Percentiles rank a stretch among this genome's conserved stretches.
Conservation (phyloP, 2,888 invertebrate genomes). For the Augiades crinisus region DNA sequence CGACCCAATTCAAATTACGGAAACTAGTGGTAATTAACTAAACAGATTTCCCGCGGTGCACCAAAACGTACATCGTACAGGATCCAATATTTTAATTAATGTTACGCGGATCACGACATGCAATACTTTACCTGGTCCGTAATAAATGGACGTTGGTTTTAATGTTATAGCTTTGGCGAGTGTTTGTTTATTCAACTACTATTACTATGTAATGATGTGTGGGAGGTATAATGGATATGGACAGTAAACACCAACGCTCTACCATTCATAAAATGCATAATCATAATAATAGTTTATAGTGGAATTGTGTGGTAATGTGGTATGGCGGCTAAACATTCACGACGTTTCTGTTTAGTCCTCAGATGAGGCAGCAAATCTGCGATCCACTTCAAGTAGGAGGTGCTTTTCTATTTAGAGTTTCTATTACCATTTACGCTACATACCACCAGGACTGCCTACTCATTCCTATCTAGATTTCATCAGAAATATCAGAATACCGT, state of each 20-base stretch:
- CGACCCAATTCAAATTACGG: constrained; percentile 70
- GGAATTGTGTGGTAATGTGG: too few species aligned
- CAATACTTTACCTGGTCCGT: constrained; percentile 10
- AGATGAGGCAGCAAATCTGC: too few species aligned
- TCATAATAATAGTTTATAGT: too few species aligned
- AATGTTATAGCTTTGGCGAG: constrained; percentile 5
- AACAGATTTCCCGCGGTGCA: constrained; percentile 41
- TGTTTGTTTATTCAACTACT: constrained; percentile 16
- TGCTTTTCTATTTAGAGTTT: too few species aligned
- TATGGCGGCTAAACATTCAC: too few species aligned
- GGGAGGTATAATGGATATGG: neutral
- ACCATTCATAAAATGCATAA: neutral
- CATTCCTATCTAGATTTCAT: too few species aligned
- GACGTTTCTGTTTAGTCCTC: too few species aligned
- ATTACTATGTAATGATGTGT: constrained; percentile 14
- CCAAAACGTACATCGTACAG: constrained; percentile 25
- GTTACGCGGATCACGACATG: constrained; percentile 11
- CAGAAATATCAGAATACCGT: too few species aligned
- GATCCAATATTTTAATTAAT: constrained; percentile 43
- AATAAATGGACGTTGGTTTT: constrained; percentile 2
- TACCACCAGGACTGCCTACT: too few species aligned
- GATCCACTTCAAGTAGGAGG: too few species aligned
- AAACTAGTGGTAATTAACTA: constrained; percentile 47
- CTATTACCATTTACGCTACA: too few species aligned
- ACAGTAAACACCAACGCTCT: neutral